Evolutionary conservation across 2,888 invertebrate species (phyloP).

Genomic region (Petrolisthes manimaculis): DNA sequence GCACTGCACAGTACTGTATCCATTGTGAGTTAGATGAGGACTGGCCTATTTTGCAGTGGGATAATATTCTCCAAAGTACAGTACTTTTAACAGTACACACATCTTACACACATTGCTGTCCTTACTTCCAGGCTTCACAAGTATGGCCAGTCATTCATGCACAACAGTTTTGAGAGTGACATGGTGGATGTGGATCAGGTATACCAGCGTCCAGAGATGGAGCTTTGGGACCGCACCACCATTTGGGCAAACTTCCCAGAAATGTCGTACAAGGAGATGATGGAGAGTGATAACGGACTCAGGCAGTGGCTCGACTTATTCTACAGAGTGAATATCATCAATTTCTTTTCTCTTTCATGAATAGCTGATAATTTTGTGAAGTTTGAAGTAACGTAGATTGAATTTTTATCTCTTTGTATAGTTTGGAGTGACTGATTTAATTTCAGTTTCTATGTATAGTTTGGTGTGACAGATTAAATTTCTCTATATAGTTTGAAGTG

Average conservation of each 20-base stretch:
- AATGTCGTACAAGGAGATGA: slow-evolving; percentile 68
- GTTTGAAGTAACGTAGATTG: no score
- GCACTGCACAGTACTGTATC: no score
- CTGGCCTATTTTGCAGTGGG: no score
- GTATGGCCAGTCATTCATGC: slow-evolving; percentile 69
- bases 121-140: slow-evolving; percentile 68
- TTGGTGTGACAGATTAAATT: no score
- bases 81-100: background rate
- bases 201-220: slow-evolving; percentile 66
- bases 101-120: background rate
- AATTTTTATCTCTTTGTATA: no score
- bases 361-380: no score
- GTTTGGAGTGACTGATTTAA: no score
- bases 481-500: background rate
- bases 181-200: slow-evolving; percentile 59
- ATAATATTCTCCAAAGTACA: no score
- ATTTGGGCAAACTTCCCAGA: slow-evolving; percentile 69
- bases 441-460: no score
- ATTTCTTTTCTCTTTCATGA: no score
- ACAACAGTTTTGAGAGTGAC: slow-evolving; percentile 68
- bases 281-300: slow-evolving; percentile 68
- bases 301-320: slow-evolving; percentile 69
- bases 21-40: no score
- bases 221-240: slow-evolving; percentile 68
- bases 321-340: slow-evolving; percentile 65